Percentiles rank a stretch among this genome's conserved stretches.
Conservation (phyloP, 2,888 invertebrate species). For the Melanostoma mellinum region DNA sequence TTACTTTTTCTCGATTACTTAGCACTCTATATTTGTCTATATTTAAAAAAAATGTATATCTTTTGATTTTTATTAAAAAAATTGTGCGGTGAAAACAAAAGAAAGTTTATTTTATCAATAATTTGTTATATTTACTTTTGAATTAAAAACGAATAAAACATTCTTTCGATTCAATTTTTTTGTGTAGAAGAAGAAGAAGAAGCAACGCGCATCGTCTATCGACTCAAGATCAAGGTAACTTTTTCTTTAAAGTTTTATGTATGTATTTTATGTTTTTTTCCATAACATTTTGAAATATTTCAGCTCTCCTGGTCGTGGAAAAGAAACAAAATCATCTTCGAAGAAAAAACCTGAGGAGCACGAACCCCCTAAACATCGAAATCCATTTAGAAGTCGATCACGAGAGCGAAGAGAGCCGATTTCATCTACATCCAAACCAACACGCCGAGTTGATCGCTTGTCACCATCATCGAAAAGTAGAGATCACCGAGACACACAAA, state of each 20-base stretch:
- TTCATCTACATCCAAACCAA: slow-evolving; percentile 56
- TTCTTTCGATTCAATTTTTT: slow-evolving; percentile 57
- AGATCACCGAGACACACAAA: slow-evolving; percentile 41
- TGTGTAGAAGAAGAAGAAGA: slow-evolving; percentile 83
- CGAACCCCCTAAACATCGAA: slow-evolving; percentile 68
- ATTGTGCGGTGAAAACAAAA: slow-evolving; percentile 68
- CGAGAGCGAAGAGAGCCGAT: slow-evolving; percentile 75
- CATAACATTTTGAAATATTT: slow-evolving; percentile 6
- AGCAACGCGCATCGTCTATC: slow-evolving; percentile 83
- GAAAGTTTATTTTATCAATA: slow-evolving; percentile 38
- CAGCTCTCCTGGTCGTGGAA: slow-evolving; percentile 75
- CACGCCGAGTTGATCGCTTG: slow-evolving; percentile 74
- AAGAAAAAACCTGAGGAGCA: slow-evolving; percentile 60
- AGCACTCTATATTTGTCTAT: slow-evolving; percentile 58
- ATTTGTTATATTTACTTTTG: slow-evolving; percentile 9
- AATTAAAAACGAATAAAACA: slow-evolving; percentile 54
- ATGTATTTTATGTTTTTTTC: not conserved
- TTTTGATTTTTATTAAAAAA: slow-evolving; percentile 54
- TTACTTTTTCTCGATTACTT: slow-evolving; percentile 75
- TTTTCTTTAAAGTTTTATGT: not conserved
- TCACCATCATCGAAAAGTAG: slow-evolving; percentile 59
- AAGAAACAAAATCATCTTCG: slow-evolving; percentile 51
- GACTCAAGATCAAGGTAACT: slow-evolving; percentile 84
- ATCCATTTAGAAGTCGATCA: slow-evolving; percentile 78
- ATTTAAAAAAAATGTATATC: slow-evolving; percentile 47